phyloP scores from a whole-genome alignment of 1,140 invertebrate species.

The Zaprionus davidi region DNA sequence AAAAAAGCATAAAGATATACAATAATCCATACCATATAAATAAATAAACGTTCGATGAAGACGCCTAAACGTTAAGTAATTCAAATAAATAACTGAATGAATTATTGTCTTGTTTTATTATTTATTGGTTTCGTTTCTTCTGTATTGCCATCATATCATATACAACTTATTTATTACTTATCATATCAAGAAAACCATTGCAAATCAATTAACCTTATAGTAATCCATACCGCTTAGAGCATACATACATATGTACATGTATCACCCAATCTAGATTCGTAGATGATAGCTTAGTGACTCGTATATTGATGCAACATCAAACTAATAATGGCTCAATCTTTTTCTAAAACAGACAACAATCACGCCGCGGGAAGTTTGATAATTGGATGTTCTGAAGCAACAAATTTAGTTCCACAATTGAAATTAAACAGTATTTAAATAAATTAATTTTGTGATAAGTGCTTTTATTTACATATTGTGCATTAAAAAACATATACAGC shows the following conservation, averaged over 20 bases:
- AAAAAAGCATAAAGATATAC: slow-evolving; percentile 47
- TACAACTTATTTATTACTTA: slow-evolving; percentile 32
- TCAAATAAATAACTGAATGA: slow-evolving; percentile 70
- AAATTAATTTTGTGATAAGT: slow-evolving; percentile 71
- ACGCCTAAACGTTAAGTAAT: slow-evolving; percentile 74
- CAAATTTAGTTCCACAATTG: slow-evolving; percentile 11
- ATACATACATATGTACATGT: slow-evolving; percentile 8
- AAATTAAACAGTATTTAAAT: slow-evolving; percentile 54
- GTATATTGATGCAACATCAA: slow-evolving; percentile 1
- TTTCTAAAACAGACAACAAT: slow-evolving; percentile 70
- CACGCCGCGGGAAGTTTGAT: slow-evolving; percentile 78
- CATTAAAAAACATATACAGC: slow-evolving; percentile 50
- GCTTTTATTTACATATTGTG: slow-evolving; percentile 39
- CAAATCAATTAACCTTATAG: slow-evolving; percentile 17
- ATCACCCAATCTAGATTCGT: slow-evolving; percentile 18
- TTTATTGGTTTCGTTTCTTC: slow-evolving; percentile 24
- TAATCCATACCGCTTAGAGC: not conserved
- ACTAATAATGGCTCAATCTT: slow-evolving; percentile 59
- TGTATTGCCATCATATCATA: slow-evolving; percentile 33
- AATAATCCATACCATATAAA: slow-evolving; percentile 34
- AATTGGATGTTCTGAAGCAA: slow-evolving; percentile 78
- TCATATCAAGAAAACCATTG: slow-evolving; percentile 28
- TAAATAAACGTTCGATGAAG: slow-evolving; percentile 65
- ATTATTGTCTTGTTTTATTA: slow-evolving; percentile 35
- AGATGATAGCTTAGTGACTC: slow-evolving; percentile 30